These are phyloP conservation scores for Lophura nycthemera DNA, from an alignment of 2,113 vertebrate species.

Conservation along the genomic window DNA sequence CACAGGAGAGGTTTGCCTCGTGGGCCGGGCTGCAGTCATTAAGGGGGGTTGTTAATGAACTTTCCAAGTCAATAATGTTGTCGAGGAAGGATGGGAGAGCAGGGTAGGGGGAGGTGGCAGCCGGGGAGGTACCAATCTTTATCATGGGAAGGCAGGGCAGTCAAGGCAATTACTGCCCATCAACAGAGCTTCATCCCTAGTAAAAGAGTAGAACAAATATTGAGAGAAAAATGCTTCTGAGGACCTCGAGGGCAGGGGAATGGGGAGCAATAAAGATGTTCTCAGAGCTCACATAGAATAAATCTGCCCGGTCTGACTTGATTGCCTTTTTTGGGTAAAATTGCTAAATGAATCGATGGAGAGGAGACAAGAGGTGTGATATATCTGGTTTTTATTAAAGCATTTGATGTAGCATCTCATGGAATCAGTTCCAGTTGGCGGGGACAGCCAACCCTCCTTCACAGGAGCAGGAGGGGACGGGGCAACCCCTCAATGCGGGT, in stretches of 20 bases:
- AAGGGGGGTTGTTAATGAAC: constrained; percentile 51
- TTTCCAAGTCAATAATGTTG: constrained; percentile 50
- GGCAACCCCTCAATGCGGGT: accelerated
- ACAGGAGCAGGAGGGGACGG: neutral
- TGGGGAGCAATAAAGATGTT: constrained; percentile 53
- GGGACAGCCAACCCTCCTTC: neutral
- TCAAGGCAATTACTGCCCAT: constrained; percentile 59
- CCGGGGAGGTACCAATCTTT: constrained; percentile 22
- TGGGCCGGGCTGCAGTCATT: constrained; percentile 46
- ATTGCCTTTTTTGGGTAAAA: constrained; percentile 52
- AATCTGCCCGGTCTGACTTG: constrained; percentile 35
- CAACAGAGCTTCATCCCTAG: constrained; percentile 35
- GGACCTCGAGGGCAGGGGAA: constrained; percentile 40
- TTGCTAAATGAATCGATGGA: constrained; percentile 52
- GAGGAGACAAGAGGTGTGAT: constrained; percentile 52
- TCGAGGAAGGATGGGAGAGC: constrained; percentile 5
- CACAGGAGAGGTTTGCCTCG: neutral
- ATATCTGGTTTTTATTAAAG: constrained; percentile 59
- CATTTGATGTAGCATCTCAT: constrained; percentile 22
- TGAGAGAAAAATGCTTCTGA: constrained; percentile 55
- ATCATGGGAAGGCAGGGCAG: neutral
- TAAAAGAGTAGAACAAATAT: constrained; percentile 61
- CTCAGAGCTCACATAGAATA: constrained; percentile 32
- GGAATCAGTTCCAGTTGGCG: neutral
- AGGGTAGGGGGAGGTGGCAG: neutral